Percentiles rank a stretch among this genome's conserved stretches.
Conservation (phyloP, 2,797 vertebrate genomes). For the Dallia pectoralis region DNA sequence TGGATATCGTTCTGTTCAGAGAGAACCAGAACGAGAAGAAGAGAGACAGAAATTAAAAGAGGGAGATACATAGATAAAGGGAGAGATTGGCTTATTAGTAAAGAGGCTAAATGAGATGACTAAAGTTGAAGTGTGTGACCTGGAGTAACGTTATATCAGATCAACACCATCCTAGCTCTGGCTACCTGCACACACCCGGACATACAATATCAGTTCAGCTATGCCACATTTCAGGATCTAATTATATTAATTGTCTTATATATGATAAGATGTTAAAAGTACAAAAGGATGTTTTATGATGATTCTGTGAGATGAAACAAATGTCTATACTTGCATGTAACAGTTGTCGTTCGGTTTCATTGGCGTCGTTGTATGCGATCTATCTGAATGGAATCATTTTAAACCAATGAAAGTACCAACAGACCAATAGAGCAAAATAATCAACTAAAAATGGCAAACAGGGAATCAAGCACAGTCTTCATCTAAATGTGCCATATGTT, state of each 20-base stretch:
- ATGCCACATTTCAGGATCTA: too few species aligned
- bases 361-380: too few species aligned
- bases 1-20: conserved; percentile 21
- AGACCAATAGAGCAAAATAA: background rate
- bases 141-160: conserved; percentile 47
- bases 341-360: too few species aligned
- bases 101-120: conserved; percentile 33
- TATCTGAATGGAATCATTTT: background rate
- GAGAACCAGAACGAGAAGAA: background rate
- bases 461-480: background rate
- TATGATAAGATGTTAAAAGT: too few species aligned
- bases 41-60: conserved; percentile 9
- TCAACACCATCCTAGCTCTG: background rate
- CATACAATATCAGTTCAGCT: too few species aligned
- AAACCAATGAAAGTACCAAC: background rate
- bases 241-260: too few species aligned
- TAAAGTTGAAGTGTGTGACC: conserved; percentile 58
- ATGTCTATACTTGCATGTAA: too few species aligned
- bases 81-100: background rate
- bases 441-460: background rate
- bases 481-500: background rate
- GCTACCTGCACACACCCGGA: background rate
- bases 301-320: too few species aligned
- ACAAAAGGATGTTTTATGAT: too few species aligned
- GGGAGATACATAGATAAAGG: conserved; percentile 26